Percentiles rank a stretch among this genome's conserved stretches.
Evolutionary conservation across 2,888 invertebrate species (phyloP).

Genomic region (Drosophila testacea): DNA sequence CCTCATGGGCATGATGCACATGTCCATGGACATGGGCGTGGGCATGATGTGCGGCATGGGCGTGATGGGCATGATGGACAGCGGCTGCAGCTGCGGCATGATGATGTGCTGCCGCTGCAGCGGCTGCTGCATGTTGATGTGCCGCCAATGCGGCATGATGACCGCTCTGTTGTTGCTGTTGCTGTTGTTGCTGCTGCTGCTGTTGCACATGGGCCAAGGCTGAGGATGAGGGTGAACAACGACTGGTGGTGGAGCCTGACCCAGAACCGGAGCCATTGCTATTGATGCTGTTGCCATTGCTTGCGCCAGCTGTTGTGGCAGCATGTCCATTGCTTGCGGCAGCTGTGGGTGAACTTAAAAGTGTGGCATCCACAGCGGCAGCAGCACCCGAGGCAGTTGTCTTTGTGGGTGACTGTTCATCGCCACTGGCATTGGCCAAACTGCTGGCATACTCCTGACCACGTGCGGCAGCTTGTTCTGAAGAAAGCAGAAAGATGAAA

Average conservation of each 20-base stretch:
- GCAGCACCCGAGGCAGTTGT: slow-evolving; percentile 29
- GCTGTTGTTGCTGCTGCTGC: slow-evolving; percentile 51
- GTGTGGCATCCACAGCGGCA: slow-evolving; percentile 54
- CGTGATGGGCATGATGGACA: slow-evolving; percentile 74
- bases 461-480: slow-evolving; percentile 80
- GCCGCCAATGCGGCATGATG: slow-evolving; percentile 73
- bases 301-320: slow-evolving; percentile 42
- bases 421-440: slow-evolving; percentile 73
- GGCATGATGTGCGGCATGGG: slow-evolving; percentile 67
- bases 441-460: slow-evolving; percentile 78
- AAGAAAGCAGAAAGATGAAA: background rate
- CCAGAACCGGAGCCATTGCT: slow-evolving; percentile 38
- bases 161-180: slow-evolving; percentile 34
- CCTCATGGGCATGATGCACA: slow-evolving; percentile 71
- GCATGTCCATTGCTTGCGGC: slow-evolving; percentile 52
- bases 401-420: slow-evolving; percentile 81
- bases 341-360: slow-evolving; percentile 55
- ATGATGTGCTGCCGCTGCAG: slow-evolving; percentile 75
- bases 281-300: slow-evolving; percentile 11
- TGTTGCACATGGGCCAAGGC: slow-evolving; percentile 60
- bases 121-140: slow-evolving; percentile 75
- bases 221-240: slow-evolving; percentile 57
- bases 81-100: slow-evolving; percentile 75
- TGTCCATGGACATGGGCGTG: slow-evolving; percentile 65
- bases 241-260: slow-evolving; percentile 32